Percentiles rank a stretch among this genome's conserved stretches.
These are phyloP conservation scores for Simalia tracyae DNA, from an alignment of 2,797 vertebrate genomes.

Conservation along the genomic window DNA sequence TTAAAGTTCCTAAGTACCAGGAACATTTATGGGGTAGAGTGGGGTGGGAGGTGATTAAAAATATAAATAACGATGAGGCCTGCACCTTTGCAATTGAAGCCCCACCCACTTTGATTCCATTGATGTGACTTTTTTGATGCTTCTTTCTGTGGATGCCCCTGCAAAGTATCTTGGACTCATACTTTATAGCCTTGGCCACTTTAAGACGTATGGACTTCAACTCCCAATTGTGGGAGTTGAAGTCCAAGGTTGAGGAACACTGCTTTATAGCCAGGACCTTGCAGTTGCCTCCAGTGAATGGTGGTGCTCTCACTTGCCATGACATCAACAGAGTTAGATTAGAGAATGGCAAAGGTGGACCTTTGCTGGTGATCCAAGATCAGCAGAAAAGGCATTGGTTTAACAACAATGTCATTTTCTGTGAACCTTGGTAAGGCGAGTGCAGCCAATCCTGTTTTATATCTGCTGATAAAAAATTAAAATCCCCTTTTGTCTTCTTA, in stretches of 20 bases:
- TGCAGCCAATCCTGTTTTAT: neutral
- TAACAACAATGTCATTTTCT: neutral
- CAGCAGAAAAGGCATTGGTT: no score
- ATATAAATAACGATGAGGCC: neutral
- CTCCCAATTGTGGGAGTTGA: no score
- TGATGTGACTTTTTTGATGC: neutral
- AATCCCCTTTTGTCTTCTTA: constrained; percentile 44
- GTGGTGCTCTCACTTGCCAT: neutral
- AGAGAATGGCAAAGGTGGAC: neutral
- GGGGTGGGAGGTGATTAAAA: neutral
- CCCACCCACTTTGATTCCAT: neutral
- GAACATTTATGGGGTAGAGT: neutral
- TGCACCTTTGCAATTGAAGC: neutral
- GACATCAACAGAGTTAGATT: neutral
- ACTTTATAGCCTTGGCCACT: no score
- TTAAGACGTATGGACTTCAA: no score
- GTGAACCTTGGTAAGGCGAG: neutral
- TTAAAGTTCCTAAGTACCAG: neutral
- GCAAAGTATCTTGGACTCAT: neutral
- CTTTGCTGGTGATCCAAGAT: neutral
- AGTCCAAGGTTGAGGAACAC: neutral
- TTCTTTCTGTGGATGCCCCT: neutral
- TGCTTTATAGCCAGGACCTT: neutral
- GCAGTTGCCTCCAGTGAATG: neutral
- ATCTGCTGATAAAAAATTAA: constrained; percentile 44